A percentile compares a stretch with the other conserved stretches of the same genome.
These are phyloP conservation scores for Ia io DNA, from an alignment of 2,113 vertebrate species.

Conservation along the genomic window DNA sequence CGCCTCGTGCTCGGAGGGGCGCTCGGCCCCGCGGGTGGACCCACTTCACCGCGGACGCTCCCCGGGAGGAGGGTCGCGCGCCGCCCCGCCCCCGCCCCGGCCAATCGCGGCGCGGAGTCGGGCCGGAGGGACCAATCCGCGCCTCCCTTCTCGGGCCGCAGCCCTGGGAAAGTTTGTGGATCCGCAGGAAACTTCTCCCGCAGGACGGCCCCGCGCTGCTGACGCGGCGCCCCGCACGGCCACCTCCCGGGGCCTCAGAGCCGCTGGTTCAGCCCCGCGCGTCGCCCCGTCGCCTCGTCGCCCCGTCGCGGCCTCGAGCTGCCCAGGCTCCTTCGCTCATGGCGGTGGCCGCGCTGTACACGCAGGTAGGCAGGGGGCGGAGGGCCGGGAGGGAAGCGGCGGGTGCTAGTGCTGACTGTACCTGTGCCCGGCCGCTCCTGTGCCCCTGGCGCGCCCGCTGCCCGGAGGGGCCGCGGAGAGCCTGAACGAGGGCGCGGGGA, in stretches of 20 bases:
- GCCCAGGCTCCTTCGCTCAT: slow-evolving; percentile 72
- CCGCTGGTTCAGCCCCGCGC: not conserved
- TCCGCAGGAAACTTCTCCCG: not conserved
- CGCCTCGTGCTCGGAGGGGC: fast-evolving
- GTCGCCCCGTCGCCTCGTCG: not conserved
- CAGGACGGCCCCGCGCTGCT: not conserved
- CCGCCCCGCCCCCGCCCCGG: not conserved
- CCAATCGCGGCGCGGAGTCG: slow-evolving; percentile 4
- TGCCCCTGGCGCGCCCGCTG: not conserved
- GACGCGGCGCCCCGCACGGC: fast-evolving
- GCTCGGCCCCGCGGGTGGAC: not conserved
- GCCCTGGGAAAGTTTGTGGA: not conserved
- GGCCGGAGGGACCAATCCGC: not conserved
- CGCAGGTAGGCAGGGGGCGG: slow-evolving; percentile 85
- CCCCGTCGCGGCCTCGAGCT: not conserved
- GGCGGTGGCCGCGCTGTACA: slow-evolving; percentile 92
- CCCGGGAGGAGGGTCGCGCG: not conserved
- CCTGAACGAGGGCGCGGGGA: not conserved
- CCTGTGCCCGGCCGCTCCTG: not conserved
- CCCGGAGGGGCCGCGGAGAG: not conserved
- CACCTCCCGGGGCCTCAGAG: not conserved
- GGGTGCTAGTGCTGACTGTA: not conserved
- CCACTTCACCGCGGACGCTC: fast-evolving
- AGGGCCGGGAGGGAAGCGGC: not conserved
- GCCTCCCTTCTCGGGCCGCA: not conserved